Evolutionary conservation across 2,888 invertebrate genomes (phyloP), one percentile per base, ranked within the genome.

Genomic region (Microctonus aethiopoides): DNA sequence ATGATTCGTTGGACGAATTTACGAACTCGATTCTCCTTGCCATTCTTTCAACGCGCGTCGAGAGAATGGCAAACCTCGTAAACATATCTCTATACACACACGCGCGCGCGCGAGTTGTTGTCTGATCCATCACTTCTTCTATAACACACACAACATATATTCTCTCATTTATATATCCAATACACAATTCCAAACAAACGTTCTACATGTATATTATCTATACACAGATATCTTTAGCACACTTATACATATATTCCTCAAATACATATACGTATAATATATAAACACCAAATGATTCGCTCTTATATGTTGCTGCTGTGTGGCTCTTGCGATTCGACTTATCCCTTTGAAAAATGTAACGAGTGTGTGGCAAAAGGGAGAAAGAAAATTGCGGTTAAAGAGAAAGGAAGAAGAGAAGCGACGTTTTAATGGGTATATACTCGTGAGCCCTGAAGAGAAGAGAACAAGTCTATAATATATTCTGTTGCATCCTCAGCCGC

Each of bases 381-480:
- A 52, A 65, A 26, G 69, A 60, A 52, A 70, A 62, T 61, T 39
- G 46, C n/a, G n/a, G 16, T 16, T n/a, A 46, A 46, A 46, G 46
- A 46, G n/a, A 46, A 46, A 46, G 16, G 24, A 57, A 46, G 64
- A 60, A 68, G 70, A 76, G 72, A 72, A 75, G 76, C 73, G 76
- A 78, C 77, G 78, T 80, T 82, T 80, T 78, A 80, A 79, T 76
- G 74, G 77, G 77, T 68, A n/a, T n/a, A n/a, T n/a, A 72, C 74
- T 65, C 75, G 75, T n/a, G 61, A 54, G 80, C 75, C 79, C 77
- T 77, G 77, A 77, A 77, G 80, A 46, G 46, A 46, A 46, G 46
- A 46, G 79, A 81, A 81, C 82, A 75, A 80, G 81, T 81, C 81
- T 77, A 75, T 82, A 83, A 83, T 82, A 78, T 83, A 83, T 83